A percentile compares a stretch with the other conserved stretches of the same genome.
phyloP scores from a whole-genome alignment of 2,797 vertebrate genomes.

The Anas georgica region DNA sequence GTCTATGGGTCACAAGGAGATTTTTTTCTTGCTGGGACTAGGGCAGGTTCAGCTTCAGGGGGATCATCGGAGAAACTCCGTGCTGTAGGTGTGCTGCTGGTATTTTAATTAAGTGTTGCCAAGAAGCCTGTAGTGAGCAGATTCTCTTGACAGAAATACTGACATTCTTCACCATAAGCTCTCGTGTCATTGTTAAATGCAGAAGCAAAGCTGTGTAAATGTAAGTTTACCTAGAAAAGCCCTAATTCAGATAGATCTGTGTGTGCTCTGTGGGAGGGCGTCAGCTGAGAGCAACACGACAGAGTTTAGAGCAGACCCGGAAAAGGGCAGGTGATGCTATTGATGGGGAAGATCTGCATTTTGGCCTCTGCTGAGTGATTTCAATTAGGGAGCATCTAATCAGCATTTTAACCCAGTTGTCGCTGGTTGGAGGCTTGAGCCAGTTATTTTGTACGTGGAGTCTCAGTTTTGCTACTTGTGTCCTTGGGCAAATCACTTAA shows the following conservation, averaged over 20 bases:
- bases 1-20: neutral
- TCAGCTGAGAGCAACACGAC: neutral
- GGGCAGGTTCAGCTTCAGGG: neutral
- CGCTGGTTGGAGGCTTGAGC: neutral
- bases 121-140: neutral
- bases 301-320: neutral
- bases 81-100: neutral
- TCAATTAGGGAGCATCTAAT: neutral
- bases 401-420: neutral
- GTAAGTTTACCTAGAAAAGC: neutral
- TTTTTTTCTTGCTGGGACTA: neutral
- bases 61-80: neutral
- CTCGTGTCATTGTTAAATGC: neutral
- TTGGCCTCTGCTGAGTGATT: neutral
- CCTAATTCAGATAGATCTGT: neutral
- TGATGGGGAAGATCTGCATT: neutral
- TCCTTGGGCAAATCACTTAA: slow-evolving; percentile 63
- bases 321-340: neutral
- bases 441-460: neutral
- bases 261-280: neutral
- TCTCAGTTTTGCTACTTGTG: slow-evolving; percentile 39
- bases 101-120: neutral
- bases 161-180: neutral
- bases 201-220: neutral
- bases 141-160: neutral